phyloP scores from a whole-genome alignment of 2,113 vertebrate genomes.

The Odocoileus virginianus region DNA sequence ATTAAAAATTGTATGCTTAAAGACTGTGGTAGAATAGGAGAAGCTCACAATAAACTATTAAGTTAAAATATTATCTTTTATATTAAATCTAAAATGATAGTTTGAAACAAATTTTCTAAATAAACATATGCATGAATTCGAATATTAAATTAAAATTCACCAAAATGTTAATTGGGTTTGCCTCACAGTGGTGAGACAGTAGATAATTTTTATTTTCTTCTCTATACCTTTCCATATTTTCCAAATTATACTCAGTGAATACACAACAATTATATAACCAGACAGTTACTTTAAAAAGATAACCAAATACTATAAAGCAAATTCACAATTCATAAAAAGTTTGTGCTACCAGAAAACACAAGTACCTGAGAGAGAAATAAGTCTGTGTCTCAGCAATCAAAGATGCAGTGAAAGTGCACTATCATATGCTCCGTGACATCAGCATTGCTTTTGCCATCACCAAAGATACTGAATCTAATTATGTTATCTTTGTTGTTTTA shows the following conservation, averaged over 20 bases:
- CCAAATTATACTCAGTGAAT: conserved; percentile 18
- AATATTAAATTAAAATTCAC: conserved; percentile 16
- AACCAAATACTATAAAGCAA: conserved; percentile 25
- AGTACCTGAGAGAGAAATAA: background rate
- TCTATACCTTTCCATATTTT: conserved; percentile 3
- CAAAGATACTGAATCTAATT: background rate
- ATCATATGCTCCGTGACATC: fast-evolving
- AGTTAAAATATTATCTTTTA: background rate
- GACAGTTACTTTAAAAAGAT: conserved; percentile 38
- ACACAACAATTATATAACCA: conserved; percentile 26
- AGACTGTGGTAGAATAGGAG: background rate
- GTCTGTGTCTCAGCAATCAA: background rate
- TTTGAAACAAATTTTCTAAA: conserved; percentile 12
- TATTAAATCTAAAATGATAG: background rate
- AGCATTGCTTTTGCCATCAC: too few species aligned
- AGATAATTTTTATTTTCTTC: conserved; percentile 22
- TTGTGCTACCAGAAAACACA: background rate
- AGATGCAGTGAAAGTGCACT: background rate
- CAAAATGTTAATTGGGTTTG: background rate
- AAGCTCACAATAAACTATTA: background rate
- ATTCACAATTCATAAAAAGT: background rate
- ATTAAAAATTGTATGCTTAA: background rate
- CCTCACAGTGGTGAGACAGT: background rate
- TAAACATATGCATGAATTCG: background rate
- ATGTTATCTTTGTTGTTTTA: background rate